Evolutionary conservation across 1,140 invertebrate genomes (phyloP).

Genomic region (Meteorus sp.): DNA sequence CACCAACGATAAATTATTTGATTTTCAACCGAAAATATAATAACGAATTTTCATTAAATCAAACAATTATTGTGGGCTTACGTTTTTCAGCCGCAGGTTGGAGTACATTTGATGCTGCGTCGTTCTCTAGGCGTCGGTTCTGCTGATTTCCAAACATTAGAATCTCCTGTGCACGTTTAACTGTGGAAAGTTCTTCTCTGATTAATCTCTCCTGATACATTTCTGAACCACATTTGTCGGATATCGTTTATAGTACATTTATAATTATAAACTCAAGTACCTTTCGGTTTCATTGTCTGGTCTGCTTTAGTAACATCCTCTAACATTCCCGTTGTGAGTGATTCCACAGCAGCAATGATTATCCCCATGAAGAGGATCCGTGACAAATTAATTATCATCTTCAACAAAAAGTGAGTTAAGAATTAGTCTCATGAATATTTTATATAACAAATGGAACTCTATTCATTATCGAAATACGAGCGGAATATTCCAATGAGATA

Average conservation of each 20-base stretch:
- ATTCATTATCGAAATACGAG: too few species aligned
- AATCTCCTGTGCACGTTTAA: slow-evolving; percentile 54
- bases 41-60: slow-evolving; percentile 4
- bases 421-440: slow-evolving; percentile 22
- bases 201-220: not conserved
- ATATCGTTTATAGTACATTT: too few species aligned
- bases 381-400: slow-evolving; percentile 40
- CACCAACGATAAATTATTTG: not conserved
- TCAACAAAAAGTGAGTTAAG: slow-evolving; percentile 20
- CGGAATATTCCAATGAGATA: too few species aligned
- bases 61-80: slow-evolving; percentile 28
- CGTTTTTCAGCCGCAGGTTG: slow-evolving; percentile 44
- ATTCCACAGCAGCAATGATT: slow-evolving; percentile 27
- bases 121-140: slow-evolving; percentile 42
- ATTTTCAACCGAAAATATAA: slow-evolving; percentile 4
- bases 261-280: too few species aligned
- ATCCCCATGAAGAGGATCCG: slow-evolving; percentile 37
- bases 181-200: slow-evolving; percentile 28
- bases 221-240: not conserved
- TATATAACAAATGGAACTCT: too few species aligned
- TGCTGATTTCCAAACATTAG: slow-evolving; percentile 59
- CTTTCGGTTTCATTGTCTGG: slow-evolving; percentile 40
- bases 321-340: slow-evolving; percentile 35
- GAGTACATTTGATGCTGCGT: slow-evolving; percentile 27
- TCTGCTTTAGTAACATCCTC: slow-evolving; percentile 40